phyloP scores from a whole-genome alignment of 2,888 invertebrate genomes.

The Gymnocheta viridis region DNA sequence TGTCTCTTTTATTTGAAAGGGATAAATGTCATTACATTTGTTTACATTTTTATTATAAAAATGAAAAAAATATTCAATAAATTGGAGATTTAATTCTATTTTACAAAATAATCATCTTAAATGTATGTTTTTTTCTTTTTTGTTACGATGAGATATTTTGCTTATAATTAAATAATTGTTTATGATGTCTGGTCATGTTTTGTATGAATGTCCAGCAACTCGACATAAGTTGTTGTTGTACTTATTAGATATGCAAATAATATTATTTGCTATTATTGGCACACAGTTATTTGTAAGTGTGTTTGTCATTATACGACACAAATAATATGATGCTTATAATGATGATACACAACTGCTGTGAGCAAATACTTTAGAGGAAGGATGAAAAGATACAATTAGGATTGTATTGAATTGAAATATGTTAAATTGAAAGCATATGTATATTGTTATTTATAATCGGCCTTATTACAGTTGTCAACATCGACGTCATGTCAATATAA shows the following conservation, averaged over 20 bases:
- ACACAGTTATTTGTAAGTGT: not conserved
- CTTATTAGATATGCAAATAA: conserved; percentile 34
- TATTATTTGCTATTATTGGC: conserved; percentile 17
- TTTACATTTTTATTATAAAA: no score
- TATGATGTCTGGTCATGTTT: conserved; percentile 26
- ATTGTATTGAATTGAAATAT: conserved; percentile 8
- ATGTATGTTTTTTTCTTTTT: conserved; percentile 4
- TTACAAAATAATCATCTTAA: conserved; percentile 11
- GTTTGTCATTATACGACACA: not conserved
- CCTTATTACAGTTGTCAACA: no score
- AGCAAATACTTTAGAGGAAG: not conserved
- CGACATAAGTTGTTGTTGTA: conserved; percentile 2
- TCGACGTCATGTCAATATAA: no score
- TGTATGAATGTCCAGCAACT: not conserved
- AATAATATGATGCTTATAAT: conserved; percentile 23
- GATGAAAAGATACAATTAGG: conserved; percentile 38
- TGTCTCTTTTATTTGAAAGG: no score
- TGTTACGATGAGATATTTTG: conserved; percentile 1
- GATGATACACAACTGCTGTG: not conserved
- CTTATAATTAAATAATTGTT: conserved; percentile 22
- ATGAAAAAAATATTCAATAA: no score
- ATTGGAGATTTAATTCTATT: no score
- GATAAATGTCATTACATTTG: no score
- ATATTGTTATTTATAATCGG: conserved; percentile 5
- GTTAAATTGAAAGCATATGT: conserved; percentile 13